Evolutionary conservation across 2,888 invertebrate species (phyloP).

Genomic region (Hyles lineata): DNA sequence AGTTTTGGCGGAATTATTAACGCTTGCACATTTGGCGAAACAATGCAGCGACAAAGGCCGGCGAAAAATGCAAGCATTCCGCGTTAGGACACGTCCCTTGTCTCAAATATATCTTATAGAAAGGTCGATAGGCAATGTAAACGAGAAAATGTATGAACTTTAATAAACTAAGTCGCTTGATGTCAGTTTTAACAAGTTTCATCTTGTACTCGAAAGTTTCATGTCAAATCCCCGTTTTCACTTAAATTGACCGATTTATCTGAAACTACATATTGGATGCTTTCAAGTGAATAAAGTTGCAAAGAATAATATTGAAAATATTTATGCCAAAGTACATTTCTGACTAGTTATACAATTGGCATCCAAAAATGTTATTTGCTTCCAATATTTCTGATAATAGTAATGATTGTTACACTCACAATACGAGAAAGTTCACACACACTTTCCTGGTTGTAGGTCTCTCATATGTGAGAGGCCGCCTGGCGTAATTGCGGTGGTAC

Average conservation of each 20-base stretch:
- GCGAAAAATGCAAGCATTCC: background rate
- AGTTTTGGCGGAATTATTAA: background rate
- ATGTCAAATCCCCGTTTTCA: background rate
- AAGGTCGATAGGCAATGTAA: slow-evolving; percentile 10
- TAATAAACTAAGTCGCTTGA: background rate
- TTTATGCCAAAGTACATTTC: too few relatives aligned
- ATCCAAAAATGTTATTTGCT: too few relatives aligned
- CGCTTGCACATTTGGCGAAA: background rate
- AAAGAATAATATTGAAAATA: too few relatives aligned
- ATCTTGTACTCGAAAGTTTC: background rate
- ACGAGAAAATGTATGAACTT: slow-evolving; percentile 17
- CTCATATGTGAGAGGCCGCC: too few relatives aligned
- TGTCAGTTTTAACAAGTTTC: background rate
- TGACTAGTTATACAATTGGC: too few relatives aligned
- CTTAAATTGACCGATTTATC: background rate
- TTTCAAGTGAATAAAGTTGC: too few relatives aligned
- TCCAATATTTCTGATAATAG: too few relatives aligned
- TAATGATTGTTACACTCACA: too few relatives aligned
- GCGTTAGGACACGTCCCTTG: background rate
- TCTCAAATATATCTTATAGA: background rate
- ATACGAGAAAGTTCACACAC: too few relatives aligned
- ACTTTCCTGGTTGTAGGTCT: too few relatives aligned
- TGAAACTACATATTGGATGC: background rate
- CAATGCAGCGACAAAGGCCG: background rate
- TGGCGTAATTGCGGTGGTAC: too few relatives aligned